Evolutionary conservation across 2,797 vertebrate genomes (phyloP), one percentile per base, ranked within the genome.

Genomic region (Petrocephalus schoutedeni): DNA sequence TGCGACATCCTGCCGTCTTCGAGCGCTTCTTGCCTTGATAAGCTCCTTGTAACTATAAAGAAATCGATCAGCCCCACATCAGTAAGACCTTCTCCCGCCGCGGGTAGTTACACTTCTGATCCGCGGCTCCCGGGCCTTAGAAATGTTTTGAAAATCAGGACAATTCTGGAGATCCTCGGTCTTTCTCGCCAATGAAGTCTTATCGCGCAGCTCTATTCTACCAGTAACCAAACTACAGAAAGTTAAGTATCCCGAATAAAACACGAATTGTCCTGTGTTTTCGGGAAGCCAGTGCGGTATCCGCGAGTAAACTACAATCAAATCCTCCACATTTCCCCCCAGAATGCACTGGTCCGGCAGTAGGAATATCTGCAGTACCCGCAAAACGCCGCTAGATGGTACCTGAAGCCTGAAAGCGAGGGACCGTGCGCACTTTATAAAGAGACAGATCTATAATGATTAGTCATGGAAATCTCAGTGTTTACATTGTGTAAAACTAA

Each of bases 1-100:
- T 98, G 97, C 91, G 97, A 96, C 98, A 99, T 97, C 21, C 41
- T 95, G 36, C 77, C 36, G 14, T 54, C 91, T 56, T 16, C 53
- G 12, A 89, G 74, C 54, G 16, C 71, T 82, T 85, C 77, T 53
- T 19, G 1, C 51, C 64, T 21, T 45, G 59, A 23, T 83, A 54
- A 77, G 77, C 74, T 84, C 28, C 56, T 86, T 61, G 49, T 82
- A 74, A 32, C 7, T 28, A 74, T 80, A 3, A 49, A 54, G 85
- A 88, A 86, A 16, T 45, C 59, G 45, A 54, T 86, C 87, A 88
- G 71, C 88, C 53, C 82, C 86, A 87, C 89, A 90, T 86, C 77
- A 74, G 87, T 53, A 87, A 90, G 2, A 88, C 84, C 89, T 87
- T 90, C 77, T n/a, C 86, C 83, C 57, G 87, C 89, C 82, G 89